phyloP scores from a whole-genome alignment of 2,797 vertebrate genomes.

The Phalanger gymnotis region DNA sequence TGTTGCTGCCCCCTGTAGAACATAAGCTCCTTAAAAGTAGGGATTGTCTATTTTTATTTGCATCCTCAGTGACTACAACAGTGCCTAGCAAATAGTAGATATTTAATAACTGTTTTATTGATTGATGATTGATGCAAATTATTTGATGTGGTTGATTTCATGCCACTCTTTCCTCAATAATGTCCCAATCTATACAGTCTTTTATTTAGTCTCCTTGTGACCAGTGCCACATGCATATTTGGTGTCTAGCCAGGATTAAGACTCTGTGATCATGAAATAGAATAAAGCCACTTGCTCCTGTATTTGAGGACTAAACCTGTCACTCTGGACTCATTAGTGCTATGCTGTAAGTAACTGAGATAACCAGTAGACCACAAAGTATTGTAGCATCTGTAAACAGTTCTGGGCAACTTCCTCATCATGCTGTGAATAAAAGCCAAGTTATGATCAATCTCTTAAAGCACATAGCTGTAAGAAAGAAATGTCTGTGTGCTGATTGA shows the following conservation, averaged over 20 bases:
- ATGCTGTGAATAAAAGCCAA: background rate
- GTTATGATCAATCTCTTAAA: background rate
- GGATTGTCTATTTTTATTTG: background rate
- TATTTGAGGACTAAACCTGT: background rate
- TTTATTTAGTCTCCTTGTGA: background rate
- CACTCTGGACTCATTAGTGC: background rate
- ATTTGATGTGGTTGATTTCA: background rate
- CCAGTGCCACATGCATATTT: background rate
- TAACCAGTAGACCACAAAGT: background rate
- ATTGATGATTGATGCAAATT: background rate
- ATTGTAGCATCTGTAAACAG: rapidly evolving
- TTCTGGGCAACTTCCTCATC: rapidly evolving
- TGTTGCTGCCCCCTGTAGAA: background rate
- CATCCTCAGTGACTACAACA: background rate
- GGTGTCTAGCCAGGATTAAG: background rate
- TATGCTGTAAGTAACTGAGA: background rate
- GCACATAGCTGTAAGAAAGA: background rate
- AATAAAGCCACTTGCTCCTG: background rate
- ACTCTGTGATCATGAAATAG: background rate
- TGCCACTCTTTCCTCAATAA: background rate
- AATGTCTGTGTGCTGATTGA: background rate
- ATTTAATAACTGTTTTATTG: background rate
- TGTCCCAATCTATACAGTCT: background rate
- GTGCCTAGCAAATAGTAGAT: background rate
- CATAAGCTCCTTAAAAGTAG: background rate